Evolutionary conservation across 2,888 invertebrate genomes (phyloP).

Genomic region (Eustalomyia histrio): DNA sequence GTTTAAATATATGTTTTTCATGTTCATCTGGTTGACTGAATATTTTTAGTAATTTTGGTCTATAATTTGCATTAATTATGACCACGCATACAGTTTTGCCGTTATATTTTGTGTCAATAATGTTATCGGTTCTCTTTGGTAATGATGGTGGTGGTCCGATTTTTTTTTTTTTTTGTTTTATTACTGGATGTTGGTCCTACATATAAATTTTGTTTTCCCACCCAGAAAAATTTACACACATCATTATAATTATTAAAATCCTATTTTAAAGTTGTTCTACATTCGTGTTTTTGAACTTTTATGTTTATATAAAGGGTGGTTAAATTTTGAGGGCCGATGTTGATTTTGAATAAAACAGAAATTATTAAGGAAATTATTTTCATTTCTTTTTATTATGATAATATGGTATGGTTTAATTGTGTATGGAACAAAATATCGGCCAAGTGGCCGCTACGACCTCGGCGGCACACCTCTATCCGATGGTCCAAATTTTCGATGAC

Average conservation of each 20-base stretch:
- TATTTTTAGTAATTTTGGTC: slow-evolving; percentile 51
- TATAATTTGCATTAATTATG: slow-evolving; percentile 62
- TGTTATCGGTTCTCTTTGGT: slow-evolving; percentile 25
- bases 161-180: no score
- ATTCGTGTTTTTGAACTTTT: neutral
- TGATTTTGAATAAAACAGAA: no score
- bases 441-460: no score
- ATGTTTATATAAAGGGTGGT: no score
- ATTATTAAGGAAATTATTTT: no score
- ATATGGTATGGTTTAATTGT: no score
- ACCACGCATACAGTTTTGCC: slow-evolving; percentile 45
- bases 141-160: neutral
- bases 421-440: no score
- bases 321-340: no score
- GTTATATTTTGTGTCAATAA: slow-evolving; percentile 42
- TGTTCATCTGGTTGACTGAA: slow-evolving; percentile 52
- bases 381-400: no score
- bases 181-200: slow-evolving; percentile 33
- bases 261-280: slow-evolving; percentile 43
- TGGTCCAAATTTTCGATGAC: no score
- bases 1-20: slow-evolving; percentile 37
- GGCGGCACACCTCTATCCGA: no score
- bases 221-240: neutral
- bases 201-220: neutral
- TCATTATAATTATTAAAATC: slow-evolving; percentile 45